A percentile compares a stretch with the other conserved stretches of the same genome.
These are phyloP conservation scores for Anoplopoma fimbria DNA, from an alignment of 2,113 vertebrate genomes.

Conservation along the genomic window DNA sequence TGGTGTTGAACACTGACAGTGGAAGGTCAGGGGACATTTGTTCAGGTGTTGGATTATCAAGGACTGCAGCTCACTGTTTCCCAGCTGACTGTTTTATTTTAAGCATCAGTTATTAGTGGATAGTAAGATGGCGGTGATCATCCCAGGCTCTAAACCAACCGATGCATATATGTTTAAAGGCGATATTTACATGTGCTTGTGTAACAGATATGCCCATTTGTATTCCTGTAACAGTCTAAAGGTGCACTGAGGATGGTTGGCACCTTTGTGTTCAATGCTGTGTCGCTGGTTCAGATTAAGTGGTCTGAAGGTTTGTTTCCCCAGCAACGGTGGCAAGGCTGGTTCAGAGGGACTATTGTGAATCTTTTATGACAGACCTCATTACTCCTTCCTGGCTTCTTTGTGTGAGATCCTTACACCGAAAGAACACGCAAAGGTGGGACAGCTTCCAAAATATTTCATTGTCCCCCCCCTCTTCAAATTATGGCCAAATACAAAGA, in stretches of 20 bases:
- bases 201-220: neutral
- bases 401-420: slow-evolving; percentile 34
- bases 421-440: slow-evolving; percentile 30
- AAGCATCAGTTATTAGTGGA: neutral
- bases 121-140: neutral
- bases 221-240: neutral
- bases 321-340: slow-evolving; percentile 61
- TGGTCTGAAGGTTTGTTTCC: slow-evolving; percentile 63
- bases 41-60: slow-evolving; percentile 35
- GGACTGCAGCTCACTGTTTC: slow-evolving; percentile 7
- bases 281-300: slow-evolving; percentile 37
- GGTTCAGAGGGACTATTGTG: slow-evolving; percentile 51
- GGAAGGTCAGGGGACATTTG: slow-evolving; percentile 53
- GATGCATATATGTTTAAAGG: neutral
- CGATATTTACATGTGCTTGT: neutral
- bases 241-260: neutral
- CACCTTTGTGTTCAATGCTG: slow-evolving; percentile 27
- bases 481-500: slow-evolving; percentile 17
- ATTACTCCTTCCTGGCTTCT: slow-evolving; percentile 61
- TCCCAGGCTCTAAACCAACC: neutral
- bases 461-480: slow-evolving; percentile 38
- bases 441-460: slow-evolving; percentile 35
- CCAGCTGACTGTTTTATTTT: neutral
- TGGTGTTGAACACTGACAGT: slow-evolving; percentile 57
- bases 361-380: slow-evolving; percentile 77